Conservation (phyloP, 2,113 vertebrate genomes). For the Columba janthina region DNA sequence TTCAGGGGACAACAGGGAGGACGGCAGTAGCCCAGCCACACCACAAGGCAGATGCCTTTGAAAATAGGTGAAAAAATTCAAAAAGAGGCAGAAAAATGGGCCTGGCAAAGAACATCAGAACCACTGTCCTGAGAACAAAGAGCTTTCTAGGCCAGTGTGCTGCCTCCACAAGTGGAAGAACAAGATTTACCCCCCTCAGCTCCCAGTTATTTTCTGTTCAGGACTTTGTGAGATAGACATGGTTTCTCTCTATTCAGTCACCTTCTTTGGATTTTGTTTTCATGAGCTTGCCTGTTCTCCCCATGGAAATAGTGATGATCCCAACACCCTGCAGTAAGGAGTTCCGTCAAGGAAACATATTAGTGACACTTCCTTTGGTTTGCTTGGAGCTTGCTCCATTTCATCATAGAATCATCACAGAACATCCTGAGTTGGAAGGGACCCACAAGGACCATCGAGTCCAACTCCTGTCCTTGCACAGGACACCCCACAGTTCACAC, state of each 20-base stretch:
- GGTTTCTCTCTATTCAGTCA: not conserved
- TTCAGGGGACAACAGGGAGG: not conserved
- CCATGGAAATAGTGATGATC: not conserved
- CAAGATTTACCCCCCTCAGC: not conserved
- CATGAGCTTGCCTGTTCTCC: not conserved
- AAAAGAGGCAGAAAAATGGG: not conserved
- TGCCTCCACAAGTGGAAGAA: not conserved
- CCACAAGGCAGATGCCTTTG: not conserved
- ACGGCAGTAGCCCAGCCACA: not conserved
- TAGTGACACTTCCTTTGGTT: not conserved
- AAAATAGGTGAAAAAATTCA: not conserved
- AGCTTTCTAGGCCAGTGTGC: too few species aligned
- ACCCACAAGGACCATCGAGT: too few species aligned
- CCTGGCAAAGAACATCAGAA: not conserved
- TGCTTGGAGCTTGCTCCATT: not conserved
- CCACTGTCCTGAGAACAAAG: not conserved
- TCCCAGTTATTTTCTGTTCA: not conserved
- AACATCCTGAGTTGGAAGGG: too few species aligned
- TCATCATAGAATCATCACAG: too few species aligned
- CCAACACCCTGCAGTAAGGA: not conserved
- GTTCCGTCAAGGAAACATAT: not conserved
- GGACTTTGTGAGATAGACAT: not conserved
- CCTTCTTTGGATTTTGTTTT: not conserved
- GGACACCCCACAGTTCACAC: too few species aligned
- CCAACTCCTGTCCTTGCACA: too few species aligned